Evolutionary conservation across 2,888 invertebrate species (phyloP), one percentile per base, ranked within the genome.

Genomic region (Schizotus pectinicornis): DNA sequence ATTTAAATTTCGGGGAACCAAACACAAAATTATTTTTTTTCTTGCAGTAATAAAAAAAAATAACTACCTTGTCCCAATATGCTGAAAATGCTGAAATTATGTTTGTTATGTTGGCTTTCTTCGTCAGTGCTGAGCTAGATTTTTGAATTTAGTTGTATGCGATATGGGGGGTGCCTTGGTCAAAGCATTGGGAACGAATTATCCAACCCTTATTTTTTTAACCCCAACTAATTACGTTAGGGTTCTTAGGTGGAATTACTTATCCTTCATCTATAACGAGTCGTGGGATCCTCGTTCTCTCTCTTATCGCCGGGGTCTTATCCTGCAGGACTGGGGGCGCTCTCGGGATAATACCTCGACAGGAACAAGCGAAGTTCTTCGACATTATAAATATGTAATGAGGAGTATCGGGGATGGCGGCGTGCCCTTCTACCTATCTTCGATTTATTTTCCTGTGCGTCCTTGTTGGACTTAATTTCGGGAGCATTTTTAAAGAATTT

Each of bases 171-270:
- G 8, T 38, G 33, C 6, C 2, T 7, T 9, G 38, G 34, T 50
- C 33, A 50, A 50, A 41, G 34, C 41, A 8, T 12, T 8, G 12
- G 54, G 70, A 70, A 70, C 68, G 70, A 73, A 73, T 72, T 74
- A 74, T 74, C 74, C 78, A 85, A 85, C 85, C 85, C 85, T 84
- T 84, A 85, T 84, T 76, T 74, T 74, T 72, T 72, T 74, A 71
- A 69, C 75, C 83, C 84, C 84, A 84, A 84, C 85, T 86, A 86
- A 86, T 85, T 86, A 85, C 84, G 85, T 85, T 85, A 84, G 85
- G 85, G 85, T 85, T 84, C 84, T 85, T 84, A 84, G 84, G 83
- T 83, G 83, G 84, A 85, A 86, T 85, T 86, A 85, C 85, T 85
- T 85, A 85, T 85, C 82, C 84, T 84, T 76, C 76, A 72, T 71